phyloP scores from a whole-genome alignment of 2,113 vertebrate species.

The Pseudorectes ferrugineus region DNA sequence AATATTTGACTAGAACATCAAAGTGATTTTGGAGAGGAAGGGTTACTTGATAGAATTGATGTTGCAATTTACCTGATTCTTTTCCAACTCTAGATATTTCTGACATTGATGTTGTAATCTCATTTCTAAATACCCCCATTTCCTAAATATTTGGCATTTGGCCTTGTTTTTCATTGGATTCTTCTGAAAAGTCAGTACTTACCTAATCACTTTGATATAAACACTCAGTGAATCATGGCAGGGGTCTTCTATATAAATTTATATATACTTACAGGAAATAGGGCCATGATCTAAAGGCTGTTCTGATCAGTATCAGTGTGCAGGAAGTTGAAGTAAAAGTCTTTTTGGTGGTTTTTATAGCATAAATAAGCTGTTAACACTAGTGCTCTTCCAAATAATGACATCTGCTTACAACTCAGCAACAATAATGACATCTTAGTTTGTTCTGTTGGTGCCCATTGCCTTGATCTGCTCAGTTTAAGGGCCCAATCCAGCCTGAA shows the following conservation, averaged over 20 bases:
- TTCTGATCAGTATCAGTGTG: neutral
- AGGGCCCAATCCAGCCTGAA: neutral
- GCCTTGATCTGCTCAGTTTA: neutral
- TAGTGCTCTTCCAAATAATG: neutral
- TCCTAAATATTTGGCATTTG: constrained; percentile 11
- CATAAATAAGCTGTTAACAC: neutral
- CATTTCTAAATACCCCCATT: neutral
- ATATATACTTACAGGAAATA: neutral
- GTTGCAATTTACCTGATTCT: neutral
- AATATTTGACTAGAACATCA: neutral
- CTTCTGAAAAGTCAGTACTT: neutral
- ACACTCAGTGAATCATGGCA: neutral
- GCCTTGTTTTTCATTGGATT: neutral
- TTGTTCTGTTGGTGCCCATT: neutral
- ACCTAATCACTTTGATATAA: neutral
- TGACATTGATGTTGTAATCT: constrained; percentile 13
- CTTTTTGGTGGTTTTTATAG: neutral
- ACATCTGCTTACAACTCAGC: neutral
- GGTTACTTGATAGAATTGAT: neutral
- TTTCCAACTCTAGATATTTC: neutral
- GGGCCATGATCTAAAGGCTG: neutral
- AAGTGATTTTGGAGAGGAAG: neutral
- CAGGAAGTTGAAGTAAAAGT: neutral
- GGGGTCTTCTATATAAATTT: neutral
- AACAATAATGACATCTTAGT: neutral